A percentile compares a stretch with the other conserved stretches of the same genome.
These are phyloP conservation scores for Pipa parva DNA, from an alignment of 2,113 vertebrate species.

Conservation along the genomic window DNA sequence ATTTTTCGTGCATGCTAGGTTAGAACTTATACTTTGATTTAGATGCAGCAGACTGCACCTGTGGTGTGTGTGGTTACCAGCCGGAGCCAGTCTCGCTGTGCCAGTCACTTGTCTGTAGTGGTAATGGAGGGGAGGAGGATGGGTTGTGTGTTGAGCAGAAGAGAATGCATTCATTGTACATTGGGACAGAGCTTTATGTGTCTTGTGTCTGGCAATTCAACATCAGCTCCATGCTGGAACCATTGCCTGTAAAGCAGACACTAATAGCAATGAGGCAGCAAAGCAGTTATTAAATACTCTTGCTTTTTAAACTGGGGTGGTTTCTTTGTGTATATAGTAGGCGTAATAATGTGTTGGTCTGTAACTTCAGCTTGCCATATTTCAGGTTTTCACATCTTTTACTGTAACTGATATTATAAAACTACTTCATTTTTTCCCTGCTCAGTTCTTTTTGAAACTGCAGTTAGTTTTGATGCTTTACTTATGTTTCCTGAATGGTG, in stretches of 20 bases:
- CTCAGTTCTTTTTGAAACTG: no score
- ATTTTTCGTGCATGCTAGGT: no score
- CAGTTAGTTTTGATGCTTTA: no score
- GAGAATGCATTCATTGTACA: conserved; percentile 56
- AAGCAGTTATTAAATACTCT: conserved; percentile 43
- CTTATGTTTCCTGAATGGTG: no score
- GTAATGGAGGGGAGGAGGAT: conserved; percentile 8
- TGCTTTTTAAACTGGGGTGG: conserved; percentile 12
- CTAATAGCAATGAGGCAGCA: conserved; percentile 47
- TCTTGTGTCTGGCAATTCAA: conserved; percentile 53
- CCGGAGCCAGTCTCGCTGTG: conserved; percentile 11
- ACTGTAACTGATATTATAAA: no score
- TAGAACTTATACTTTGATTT: no score
- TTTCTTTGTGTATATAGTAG: conserved; percentile 25
- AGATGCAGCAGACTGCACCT: background rate
- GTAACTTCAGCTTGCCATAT: background rate
- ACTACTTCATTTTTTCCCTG: no score
- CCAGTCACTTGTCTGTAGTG: conserved; percentile 22
- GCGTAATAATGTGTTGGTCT: conserved; percentile 8
- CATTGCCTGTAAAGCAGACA: conserved; percentile 51
- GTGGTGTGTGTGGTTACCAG: conserved; percentile 15
- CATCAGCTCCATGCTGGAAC: conserved; percentile 48
- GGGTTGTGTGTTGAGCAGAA: conserved; percentile 49
- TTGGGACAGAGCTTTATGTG: conserved; percentile 56
- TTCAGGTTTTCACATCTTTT: background rate